Percentiles rank a stretch among this genome's conserved stretches.
Conservation (phyloP, 2,888 invertebrate genomes). For the Polietes domitor region DNA sequence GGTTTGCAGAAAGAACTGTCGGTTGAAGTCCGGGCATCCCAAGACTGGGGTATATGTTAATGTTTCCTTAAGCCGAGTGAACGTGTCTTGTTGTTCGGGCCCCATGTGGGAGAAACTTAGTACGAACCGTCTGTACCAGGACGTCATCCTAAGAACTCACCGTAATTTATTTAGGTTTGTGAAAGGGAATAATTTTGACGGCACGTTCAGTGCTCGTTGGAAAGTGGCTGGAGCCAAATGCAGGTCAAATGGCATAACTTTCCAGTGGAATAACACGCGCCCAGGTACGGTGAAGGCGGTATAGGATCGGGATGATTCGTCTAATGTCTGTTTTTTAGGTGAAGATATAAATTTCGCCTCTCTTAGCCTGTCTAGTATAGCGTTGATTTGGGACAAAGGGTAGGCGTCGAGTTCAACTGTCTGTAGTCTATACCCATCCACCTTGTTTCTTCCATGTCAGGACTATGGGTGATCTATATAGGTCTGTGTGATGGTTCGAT, state of each 20-base stretch:
- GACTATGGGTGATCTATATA: conserved; percentile 48
- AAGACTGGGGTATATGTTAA: conserved; percentile 37
- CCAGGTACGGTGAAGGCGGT: conserved; percentile 44
- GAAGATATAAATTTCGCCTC: conserved; percentile 36
- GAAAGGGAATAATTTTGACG: background rate
- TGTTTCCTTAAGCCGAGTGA: conserved; percentile 11
- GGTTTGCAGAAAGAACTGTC: conserved; percentile 44
- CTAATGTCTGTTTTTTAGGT: conserved; percentile 28
- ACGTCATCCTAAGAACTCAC: conserved; percentile 1
- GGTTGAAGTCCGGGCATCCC: conserved; percentile 22
- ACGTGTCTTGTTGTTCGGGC: conserved; percentile 9
- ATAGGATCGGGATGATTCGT: background rate
- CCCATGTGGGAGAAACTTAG: conserved; percentile 40
- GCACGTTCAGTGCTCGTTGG: conserved; percentile 30
- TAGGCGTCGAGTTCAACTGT: conserved; percentile 44
- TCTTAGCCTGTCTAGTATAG: conserved; percentile 34
- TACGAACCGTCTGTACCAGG: conserved; percentile 48
- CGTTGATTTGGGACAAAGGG: conserved; percentile 32
- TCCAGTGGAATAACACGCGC: conserved; percentile 40
- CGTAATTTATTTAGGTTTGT: conserved; percentile 23
- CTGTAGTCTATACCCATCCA: conserved; percentile 53
- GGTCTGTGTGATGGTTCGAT: conserved; percentile 51
- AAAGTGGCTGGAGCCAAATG: conserved; percentile 48
- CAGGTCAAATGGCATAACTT: conserved; percentile 51
- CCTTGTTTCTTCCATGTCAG: conserved; percentile 48